Evolutionary conservation across 1,140 invertebrate species (phyloP).

Genomic region (Drosophila bocqueti): DNA sequence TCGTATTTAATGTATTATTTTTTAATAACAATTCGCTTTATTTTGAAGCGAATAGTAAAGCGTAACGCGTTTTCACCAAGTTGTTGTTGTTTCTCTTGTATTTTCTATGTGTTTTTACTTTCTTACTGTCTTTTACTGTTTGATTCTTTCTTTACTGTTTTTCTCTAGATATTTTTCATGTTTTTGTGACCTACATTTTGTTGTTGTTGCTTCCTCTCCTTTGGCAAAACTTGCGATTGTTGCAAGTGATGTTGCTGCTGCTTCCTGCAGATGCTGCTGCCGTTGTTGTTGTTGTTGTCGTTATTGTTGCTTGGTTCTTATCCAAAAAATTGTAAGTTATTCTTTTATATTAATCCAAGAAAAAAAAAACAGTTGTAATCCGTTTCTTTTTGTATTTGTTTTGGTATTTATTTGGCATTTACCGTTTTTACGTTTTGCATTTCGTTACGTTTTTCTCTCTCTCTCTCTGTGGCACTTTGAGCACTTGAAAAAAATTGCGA

Average conservation of each 20-base stretch:
- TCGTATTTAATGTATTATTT: background rate
- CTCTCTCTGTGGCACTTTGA: slow-evolving; percentile 21
- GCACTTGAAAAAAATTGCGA: slow-evolving; percentile 76
- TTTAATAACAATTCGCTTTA: background rate
- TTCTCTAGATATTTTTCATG: background rate
- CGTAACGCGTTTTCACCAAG: slow-evolving; percentile 5
- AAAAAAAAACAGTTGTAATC: slow-evolving; percentile 22
- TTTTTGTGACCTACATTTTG: slow-evolving; percentile 42
- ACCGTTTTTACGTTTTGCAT: slow-evolving; percentile 22
- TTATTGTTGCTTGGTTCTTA: slow-evolving; percentile 20
- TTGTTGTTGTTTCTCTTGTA: slow-evolving; percentile 10
- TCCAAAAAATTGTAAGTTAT: slow-evolving; percentile 21
- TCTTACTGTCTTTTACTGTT: slow-evolving; percentile 6
- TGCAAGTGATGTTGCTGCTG: slow-evolving; percentile 9
- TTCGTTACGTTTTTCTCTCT: slow-evolving; percentile 5
- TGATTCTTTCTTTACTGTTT: slow-evolving; percentile 1
- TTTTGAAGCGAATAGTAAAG: slow-evolving; percentile 1
- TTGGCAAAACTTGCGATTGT: slow-evolving; percentile 20
- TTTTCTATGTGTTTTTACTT: background rate
- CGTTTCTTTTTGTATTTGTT: slow-evolving; percentile 32
- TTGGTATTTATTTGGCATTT: slow-evolving; percentile 22
- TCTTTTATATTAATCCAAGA: slow-evolving; percentile 5
- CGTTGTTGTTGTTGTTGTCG: background rate
- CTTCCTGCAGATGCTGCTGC: background rate
- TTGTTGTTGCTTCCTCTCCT: slow-evolving; percentile 16